Evolutionary conservation across 2,888 invertebrate species (phyloP), one percentile per base, ranked within the genome.

Genomic region (Agonopterix heracliana): DNA sequence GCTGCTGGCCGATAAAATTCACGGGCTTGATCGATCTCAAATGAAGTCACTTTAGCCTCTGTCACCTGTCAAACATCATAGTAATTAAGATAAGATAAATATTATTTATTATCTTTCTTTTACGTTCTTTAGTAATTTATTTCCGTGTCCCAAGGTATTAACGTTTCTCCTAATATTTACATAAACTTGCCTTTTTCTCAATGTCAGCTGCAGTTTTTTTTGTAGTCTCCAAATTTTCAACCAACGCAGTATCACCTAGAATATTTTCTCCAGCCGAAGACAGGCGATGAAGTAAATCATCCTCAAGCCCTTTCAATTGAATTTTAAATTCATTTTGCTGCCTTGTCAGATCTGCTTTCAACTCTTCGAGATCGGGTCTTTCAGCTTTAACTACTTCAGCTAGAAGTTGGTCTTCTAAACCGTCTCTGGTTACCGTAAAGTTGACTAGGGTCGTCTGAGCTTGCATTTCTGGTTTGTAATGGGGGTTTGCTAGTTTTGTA

Each of bases 311-410:
- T 71, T 98, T 98, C 41, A 98, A 83, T 74, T 96, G 96, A 56
- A 98, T 98, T 81, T 98, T 98, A 71, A 98, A 98, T 77, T 98
- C 95, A 78, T 98, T 98, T 79, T 98, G 98, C 76, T 98, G 98
- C 66, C 96, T 95, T 0, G 98, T 98, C 54, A 98, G 86, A 65
- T 98, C 96, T 2, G 97, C 97, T 81, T 98, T 98, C 5, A 97
- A 85, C 54, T 97, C 96, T 81, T 98, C 98, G 44, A 98, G 89
- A 86, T 98, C 98, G 0, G 98, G 98, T 64, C 98, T 91, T 82
- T 98, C 98, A 8, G 97, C 98, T 87, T 97, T 97, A 0, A 98
- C 98, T 10, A 98, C 98, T 90, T 98, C 98, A 11, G 98, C 98
- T 51, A 98, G 86, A 12, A 98, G 90, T 80, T 98, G 98, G 80